Base-by-base conservation (phyloP, 2,888 invertebrate species). In the Antitype chi region DNA sequence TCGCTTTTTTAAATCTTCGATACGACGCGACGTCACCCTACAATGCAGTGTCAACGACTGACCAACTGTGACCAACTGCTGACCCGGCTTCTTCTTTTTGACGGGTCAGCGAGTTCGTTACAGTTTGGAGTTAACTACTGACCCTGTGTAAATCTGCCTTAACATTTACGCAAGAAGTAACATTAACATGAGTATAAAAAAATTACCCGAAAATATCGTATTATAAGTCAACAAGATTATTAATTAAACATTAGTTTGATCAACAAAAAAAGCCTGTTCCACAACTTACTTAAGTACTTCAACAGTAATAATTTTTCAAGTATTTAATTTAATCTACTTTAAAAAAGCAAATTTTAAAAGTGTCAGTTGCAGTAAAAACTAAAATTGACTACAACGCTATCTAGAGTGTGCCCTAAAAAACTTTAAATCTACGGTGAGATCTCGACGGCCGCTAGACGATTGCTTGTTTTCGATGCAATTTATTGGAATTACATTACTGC, bases 361-460 rank as follows among this genome's bases (percentile, higher is more conserved):
- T n/a, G 25, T 71, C 52, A 28, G 4, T 52, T 38, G 25, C 9
- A 32, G 0, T 63, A 23, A 17, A 49, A 23, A 23, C 8, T 23
- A 23, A 20, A 25, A 20, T 70, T 75, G 53, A 2, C 0, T 70
- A 69, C 63, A 80, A 25, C 66, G 87, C 82, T 88, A 87, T 85
- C 88, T 88, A 80, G 80, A 72, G 23, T 53, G 23, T 69, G 23
- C 0, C 52, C 2, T 53, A 59, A 52, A 57, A 62, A 86, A 71
- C 73, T 76, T 72, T 70, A 74, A 71, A 66, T 62, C 73, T 85
- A 80, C 74, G 25, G 72, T 85, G 87, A 88, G 85, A 86, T 86
- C 88, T 80, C 70, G 64, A 20, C 25, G 20, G 53, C 74, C 25
- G 59, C 67, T 32, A 8, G 59, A 67, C 57, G 55, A 68, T 75